Conservation (phyloP, 1,140 invertebrate genomes). For the Paraescarpia echinospica region DNA sequence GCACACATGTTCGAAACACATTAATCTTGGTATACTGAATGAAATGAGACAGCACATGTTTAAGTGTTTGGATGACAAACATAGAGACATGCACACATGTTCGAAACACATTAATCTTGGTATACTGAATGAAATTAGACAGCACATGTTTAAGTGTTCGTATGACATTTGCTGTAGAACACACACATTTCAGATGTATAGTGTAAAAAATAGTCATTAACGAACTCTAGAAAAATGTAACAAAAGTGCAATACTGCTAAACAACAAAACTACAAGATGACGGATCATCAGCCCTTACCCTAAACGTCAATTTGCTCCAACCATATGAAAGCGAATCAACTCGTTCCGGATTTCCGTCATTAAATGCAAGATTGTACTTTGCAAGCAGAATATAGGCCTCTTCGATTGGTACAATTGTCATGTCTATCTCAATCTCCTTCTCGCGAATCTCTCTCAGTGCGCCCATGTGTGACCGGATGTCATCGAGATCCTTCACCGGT, state of each 20-base stretch:
- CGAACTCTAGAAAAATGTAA: no score
- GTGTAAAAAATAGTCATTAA: no score
- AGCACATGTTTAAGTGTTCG: neutral
- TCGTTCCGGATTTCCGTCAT: conserved; percentile 86
- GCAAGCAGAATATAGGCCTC: conserved; percentile 91
- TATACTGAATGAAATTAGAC: neutral
- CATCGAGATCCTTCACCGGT: conserved; percentile 87
- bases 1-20: neutral
- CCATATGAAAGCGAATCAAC: conserved; percentile 88
- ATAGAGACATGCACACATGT: neutral
- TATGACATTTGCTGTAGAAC: neutral
- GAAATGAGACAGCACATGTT: neutral
- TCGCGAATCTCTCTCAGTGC: conserved; percentile 89
- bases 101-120: no score
- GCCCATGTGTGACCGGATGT: conserved; percentile 90
- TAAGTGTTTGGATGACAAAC: neutral
- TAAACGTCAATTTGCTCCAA: conserved; percentile 67
- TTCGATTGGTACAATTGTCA: conserved; percentile 91
- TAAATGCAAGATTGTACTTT: conserved; percentile 83
- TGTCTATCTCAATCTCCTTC: conserved; percentile 92
- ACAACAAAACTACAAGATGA: neutral
- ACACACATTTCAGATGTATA: neutral
- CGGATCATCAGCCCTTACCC: neutral
- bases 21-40: neutral
- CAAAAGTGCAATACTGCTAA: no score